A percentile compares a stretch with the other conserved stretches of the same genome.
phyloP scores from a whole-genome alignment of 2,888 invertebrate species.

The Rotaria socialis region DNA sequence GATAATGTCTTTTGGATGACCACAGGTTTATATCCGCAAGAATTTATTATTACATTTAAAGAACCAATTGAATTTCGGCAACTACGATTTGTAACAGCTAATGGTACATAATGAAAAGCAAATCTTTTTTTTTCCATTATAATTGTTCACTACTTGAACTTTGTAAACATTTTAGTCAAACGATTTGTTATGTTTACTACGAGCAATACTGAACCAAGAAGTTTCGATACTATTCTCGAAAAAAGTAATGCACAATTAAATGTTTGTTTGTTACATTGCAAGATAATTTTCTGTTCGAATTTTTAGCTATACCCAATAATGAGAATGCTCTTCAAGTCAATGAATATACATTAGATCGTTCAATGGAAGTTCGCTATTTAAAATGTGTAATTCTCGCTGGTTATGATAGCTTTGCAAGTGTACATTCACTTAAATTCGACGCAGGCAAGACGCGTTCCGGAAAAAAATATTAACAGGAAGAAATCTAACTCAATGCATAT shows the following conservation, averaged over 20 bases:
- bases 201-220: not conserved
- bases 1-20: conserved; percentile 26
- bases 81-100: not conserved
- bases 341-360: not conserved
- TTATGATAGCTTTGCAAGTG: conserved; percentile 24
- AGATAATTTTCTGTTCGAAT: not conserved
- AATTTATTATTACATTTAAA: conserved; percentile 27
- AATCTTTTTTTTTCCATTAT: no score
- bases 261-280: not conserved
- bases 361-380: not conserved
- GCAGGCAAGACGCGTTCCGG: not conserved
- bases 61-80: conserved; percentile 17
- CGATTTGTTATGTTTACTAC: conserved; percentile 2
- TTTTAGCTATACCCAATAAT: not conserved
- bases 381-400: conserved; percentile 32
- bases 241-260: not conserved
- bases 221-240: conserved; percentile 9
- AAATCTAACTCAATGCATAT: not conserved
- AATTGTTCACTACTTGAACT: not conserved
- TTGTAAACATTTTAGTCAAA: not conserved
- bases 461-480: not conserved
- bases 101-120: not conserved
- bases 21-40: conserved; percentile 21
- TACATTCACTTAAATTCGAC: conserved; percentile 2
- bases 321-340: not conserved